phyloP scores from a whole-genome alignment of 2,888 invertebrate species.

The Andrena camellia region DNA sequence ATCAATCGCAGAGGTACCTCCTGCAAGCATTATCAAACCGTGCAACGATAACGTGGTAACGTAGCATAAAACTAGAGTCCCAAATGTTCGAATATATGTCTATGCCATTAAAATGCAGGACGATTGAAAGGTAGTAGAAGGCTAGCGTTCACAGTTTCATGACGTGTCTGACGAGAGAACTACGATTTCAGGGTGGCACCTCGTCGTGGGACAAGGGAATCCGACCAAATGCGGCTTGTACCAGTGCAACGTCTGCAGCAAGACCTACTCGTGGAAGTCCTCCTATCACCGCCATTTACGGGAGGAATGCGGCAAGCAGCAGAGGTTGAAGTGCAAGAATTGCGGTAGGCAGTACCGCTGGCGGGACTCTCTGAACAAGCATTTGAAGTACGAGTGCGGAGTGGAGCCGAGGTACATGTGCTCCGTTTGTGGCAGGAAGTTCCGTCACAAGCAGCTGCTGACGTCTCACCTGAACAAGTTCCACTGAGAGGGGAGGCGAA shows the following conservation, averaged over 20 bases:
- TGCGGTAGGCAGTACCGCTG: conserved; percentile 62
- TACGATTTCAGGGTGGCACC: conserved; percentile 56
- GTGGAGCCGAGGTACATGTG: conserved; percentile 44
- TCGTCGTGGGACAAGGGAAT: conserved; percentile 7
- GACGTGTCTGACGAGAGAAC: conserved; percentile 29
- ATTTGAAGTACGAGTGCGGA: conserved; percentile 65
- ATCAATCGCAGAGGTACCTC: too few species aligned
- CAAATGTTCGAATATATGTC: not conserved
- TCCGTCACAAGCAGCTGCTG: conserved; percentile 68
- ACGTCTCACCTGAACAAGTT: conserved; percentile 45
- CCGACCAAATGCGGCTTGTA: not conserved
- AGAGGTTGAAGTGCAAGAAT: conserved; percentile 39
- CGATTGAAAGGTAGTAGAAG: not conserved
- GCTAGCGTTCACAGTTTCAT: not conserved
- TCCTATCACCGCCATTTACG: conserved; percentile 78
- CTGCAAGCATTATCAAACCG: too few species aligned
- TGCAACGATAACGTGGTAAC: too few species aligned
- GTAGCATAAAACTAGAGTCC: not conserved
- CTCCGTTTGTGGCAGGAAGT: conserved; percentile 46
- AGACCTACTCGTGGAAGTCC: conserved; percentile 78
- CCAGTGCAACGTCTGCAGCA: conserved; percentile 69
- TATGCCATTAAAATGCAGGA: not conserved
- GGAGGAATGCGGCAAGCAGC: conserved; percentile 79
- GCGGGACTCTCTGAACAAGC: conserved; percentile 53
- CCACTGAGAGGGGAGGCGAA: conserved; percentile 12